phyloP scores from a whole-genome alignment of 2,797 vertebrate genomes.

The Acridotheres tristis region DNA sequence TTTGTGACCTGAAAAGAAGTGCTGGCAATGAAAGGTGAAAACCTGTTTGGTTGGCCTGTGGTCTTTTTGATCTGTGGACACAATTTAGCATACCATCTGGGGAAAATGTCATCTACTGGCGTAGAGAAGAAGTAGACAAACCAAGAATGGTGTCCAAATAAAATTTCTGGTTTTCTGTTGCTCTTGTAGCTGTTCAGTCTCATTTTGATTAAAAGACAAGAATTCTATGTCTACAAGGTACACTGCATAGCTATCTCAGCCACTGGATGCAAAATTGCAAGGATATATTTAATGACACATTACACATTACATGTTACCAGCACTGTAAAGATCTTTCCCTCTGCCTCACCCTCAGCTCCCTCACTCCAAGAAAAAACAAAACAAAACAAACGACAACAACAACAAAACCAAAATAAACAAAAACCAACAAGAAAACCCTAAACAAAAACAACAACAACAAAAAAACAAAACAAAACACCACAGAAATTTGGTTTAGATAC shows the following conservation, averaged over 20 bases:
- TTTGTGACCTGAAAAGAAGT: constrained; percentile 53
- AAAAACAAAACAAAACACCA: not conserved
- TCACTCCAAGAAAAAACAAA: not conserved
- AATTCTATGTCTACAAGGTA: not conserved
- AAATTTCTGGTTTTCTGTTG: not conserved
- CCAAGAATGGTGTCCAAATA: not conserved
- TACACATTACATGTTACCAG: not conserved
- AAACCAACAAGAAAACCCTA: too few species aligned
- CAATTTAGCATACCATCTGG: constrained; percentile 24
- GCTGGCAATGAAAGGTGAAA: constrained; percentile 50
- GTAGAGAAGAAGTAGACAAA: not conserved
- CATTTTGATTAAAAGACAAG: not conserved
- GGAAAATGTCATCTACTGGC: constrained; percentile 5
- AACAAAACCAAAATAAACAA: too few species aligned
- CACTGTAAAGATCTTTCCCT: not conserved
- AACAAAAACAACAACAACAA: too few species aligned
- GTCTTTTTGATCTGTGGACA: constrained; percentile 40
- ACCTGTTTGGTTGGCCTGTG: constrained; percentile 33
- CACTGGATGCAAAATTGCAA: not conserved
- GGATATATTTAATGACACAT: not conserved
- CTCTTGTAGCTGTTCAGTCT: not conserved
- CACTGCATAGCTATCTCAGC: not conserved
- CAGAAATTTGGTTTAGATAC: not conserved
- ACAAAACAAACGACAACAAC: too few species aligned
- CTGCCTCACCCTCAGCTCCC: fast-evolving